Base-by-base conservation (phyloP, 2,113 vertebrate genomes). In the Apistogramma diplotaenia region DNA sequence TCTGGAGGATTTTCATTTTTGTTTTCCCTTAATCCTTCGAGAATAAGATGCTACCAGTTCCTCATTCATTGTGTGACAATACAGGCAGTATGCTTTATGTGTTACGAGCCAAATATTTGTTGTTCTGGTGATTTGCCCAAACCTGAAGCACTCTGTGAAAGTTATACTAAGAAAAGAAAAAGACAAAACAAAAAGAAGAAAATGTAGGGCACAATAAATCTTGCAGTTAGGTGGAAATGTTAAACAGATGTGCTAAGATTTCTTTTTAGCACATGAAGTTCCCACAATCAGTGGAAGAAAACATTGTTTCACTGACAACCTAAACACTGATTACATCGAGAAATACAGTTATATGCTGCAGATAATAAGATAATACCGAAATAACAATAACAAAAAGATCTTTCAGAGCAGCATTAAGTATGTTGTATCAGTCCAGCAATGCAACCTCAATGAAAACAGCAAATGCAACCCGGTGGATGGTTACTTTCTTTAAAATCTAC, bases 231-330 rank as follows among this genome's bases (percentile, higher is more conserved):
- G 29, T 49, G 62, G 76, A 91, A 91, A 92, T 85, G 70, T 74
- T 87, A 56, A 93, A 81, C 90, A 91, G 87, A 90, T 92, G 91
- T 89, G 60, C 83, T 61, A 56, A 80, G 72, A 84, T 79, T 88
- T 79, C 53, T 81, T 79, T 85, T 88, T 82, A 81, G 54, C 78
- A 85, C 81, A 51, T 91, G 73, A 83, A 81, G 82, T 85, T 88
- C 82, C 9, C 16, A 77, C 78, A 79, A 86, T 90, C 78, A 70
- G 40, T 3, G 11, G 37, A 25, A 31, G 37, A 81, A 74, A 78
- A 81, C 74, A 78, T 6, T 58, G 33, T 82, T 74, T 79, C 53
- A 79, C 23, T 51, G 10, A 70, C 2, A 5, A 70, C 51, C 10
- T 31, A 70, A 70, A 51, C 65, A 70, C 65, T 51, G 43, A 82